phyloP scores from a whole-genome alignment of 2,797 vertebrate species.

The Dromococcyx pavoninus region DNA sequence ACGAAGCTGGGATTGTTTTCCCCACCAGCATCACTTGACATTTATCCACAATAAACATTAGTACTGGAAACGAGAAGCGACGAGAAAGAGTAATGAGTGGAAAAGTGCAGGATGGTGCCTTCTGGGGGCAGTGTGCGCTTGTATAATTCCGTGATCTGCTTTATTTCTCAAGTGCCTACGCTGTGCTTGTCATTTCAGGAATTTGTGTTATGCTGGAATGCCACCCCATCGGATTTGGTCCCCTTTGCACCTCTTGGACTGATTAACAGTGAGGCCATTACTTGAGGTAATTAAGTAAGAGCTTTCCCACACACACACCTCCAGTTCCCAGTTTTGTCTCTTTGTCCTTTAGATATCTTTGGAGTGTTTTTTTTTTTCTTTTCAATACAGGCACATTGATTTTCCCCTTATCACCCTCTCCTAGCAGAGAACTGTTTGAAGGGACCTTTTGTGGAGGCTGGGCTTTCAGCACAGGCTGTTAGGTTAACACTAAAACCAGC shows the following conservation, averaged over 20 bases:
- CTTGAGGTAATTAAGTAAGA: neutral
- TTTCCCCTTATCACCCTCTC: neutral
- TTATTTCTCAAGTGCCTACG: neutral
- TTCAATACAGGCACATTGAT: neutral
- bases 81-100: neutral
- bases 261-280: neutral
- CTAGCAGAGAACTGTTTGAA: neutral
- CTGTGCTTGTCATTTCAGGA: neutral
- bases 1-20: neutral
- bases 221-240: neutral
- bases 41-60: neutral
- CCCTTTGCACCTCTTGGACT: neutral
- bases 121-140: conserved; percentile 23
- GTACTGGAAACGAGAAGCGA: neutral
- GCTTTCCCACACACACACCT: neutral
- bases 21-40: neutral
- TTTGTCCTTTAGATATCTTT: neutral
- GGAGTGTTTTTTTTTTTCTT: neutral
- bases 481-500: neutral
- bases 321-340: neutral
- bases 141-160: neutral
- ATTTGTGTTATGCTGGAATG: neutral
- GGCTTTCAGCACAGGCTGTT: neutral
- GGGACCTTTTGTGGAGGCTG: neutral
- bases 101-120: conserved; percentile 7